These are phyloP conservation scores for Ditula angustiorana DNA, from an alignment of 2,888 invertebrate species.

Conservation along the genomic window DNA sequence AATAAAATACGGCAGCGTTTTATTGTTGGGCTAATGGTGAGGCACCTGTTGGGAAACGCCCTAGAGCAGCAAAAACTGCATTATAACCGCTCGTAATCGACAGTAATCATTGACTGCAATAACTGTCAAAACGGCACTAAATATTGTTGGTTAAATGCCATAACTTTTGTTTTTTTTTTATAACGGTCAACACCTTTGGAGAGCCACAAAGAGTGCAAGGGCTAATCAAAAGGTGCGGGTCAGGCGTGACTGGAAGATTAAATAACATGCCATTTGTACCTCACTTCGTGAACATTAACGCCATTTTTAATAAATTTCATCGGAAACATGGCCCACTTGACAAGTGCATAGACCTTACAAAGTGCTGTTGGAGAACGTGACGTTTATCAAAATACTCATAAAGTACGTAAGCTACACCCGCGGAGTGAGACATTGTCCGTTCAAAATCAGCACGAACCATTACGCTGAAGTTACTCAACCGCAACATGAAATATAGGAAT, in stretches of 20 bases:
- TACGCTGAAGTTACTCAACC: constrained; percentile 23
- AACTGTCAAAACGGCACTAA: constrained; percentile 84
- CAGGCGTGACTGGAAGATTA: constrained; percentile 59
- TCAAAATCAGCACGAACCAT: constrained; percentile 26
- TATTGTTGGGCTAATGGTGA: constrained; percentile 45
- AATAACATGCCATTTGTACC: too few relatives aligned
- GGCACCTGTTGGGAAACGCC: constrained; percentile 71
- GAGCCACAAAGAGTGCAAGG: constrained; percentile 63
- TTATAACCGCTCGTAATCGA: constrained; percentile 72
- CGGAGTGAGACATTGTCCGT: constrained; percentile 25
- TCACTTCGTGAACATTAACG: too few relatives aligned
- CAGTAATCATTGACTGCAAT: constrained; percentile 81
- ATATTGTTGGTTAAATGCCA: constrained; percentile 83
- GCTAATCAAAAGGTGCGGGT: constrained; percentile 59
- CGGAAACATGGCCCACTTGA: background rate
- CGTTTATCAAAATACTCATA: background rate
- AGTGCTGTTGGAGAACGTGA: background rate
- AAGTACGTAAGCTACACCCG: background rate
- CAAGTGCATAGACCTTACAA: background rate
- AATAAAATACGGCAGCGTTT: constrained; percentile 47
- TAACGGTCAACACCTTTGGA: constrained; percentile 79
- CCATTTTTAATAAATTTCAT: background rate
- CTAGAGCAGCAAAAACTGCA: constrained; percentile 65
- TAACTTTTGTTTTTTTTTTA: constrained; percentile 77
- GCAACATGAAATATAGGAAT: constrained; percentile 55